These are phyloP conservation scores for Zingel zingel DNA, from an alignment of 2,113 vertebrate genomes.

Conservation along the genomic window DNA sequence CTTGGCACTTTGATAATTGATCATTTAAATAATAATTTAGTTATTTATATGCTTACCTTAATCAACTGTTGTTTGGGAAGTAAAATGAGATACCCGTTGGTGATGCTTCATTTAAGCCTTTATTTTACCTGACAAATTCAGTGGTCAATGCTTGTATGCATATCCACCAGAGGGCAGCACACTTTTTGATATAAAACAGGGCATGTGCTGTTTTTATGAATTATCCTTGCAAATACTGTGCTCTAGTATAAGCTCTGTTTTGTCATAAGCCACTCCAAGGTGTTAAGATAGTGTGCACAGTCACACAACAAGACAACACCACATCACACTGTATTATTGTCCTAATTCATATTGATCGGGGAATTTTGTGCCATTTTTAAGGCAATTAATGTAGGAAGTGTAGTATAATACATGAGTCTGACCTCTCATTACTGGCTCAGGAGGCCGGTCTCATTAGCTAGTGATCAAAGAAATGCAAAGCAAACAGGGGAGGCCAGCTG, in stretches of 20 bases:
- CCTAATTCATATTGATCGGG: slow-evolving; percentile 40
- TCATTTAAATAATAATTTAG: not conserved
- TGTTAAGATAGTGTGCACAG: not conserved
- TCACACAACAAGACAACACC: not conserved
- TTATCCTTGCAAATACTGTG: not conserved
- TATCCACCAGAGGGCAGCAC: slow-evolving; percentile 66
- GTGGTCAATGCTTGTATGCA: not conserved
- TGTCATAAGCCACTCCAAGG: not conserved
- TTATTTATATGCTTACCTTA: not conserved
- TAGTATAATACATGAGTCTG: slow-evolving; percentile 35
- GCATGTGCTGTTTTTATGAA: not conserved
- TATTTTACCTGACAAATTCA: not conserved
- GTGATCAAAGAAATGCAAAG: slow-evolving; percentile 73
- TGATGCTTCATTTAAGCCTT: not conserved
- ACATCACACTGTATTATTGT: not conserved
- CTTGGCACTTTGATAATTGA: not conserved
- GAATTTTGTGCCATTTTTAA: slow-evolving; percentile 33
- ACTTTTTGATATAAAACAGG: slow-evolving; percentile 1
- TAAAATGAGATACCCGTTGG: not conserved
- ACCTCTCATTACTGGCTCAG: slow-evolving; percentile 47
- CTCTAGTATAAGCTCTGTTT: not conserved
- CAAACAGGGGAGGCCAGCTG: slow-evolving; percentile 55
- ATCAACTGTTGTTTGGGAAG: not conserved
- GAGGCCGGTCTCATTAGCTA: slow-evolving; percentile 51
- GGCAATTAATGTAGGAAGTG: slow-evolving; percentile 36